phyloP scores from a whole-genome alignment of 2,797 vertebrate genomes.

The Danio jaintianensis region DNA sequence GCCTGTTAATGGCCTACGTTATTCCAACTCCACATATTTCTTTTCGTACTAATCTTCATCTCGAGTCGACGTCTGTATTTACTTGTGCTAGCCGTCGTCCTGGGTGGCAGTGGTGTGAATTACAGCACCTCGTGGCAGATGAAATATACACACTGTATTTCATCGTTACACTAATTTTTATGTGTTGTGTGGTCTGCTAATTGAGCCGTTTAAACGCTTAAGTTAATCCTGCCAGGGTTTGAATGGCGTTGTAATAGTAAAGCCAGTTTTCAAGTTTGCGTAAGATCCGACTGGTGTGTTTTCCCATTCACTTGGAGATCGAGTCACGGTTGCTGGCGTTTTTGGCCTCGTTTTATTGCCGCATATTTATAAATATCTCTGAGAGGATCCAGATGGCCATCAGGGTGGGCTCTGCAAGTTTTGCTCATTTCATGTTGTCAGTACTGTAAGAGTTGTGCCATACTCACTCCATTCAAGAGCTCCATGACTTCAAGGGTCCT shows the following conservation, averaged over 20 bases:
- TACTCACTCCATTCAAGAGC: background rate
- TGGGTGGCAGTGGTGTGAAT: slow-evolving; percentile 33
- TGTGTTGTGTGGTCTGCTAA: slow-evolving; percentile 8
- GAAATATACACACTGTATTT: slow-evolving; percentile 2
- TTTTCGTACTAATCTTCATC: slow-evolving; percentile 30
- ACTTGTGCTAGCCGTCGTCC: slow-evolving; percentile 36
- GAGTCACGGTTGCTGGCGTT: background rate
- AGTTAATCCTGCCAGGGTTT: background rate
- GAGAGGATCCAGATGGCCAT: slow-evolving; percentile 48
- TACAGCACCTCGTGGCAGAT: background rate
- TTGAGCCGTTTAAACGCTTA: background rate
- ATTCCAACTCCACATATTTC: slow-evolving; percentile 29
- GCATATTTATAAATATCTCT: slow-evolving; percentile 35
- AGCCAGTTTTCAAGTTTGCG: background rate
- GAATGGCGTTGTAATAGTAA: background rate
- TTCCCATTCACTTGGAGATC: background rate
- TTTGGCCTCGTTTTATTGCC: background rate
- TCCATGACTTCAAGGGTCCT: slow-evolving; percentile 4
- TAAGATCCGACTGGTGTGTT: slow-evolving; percentile 8
- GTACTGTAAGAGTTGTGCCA: slow-evolving; percentile 5
- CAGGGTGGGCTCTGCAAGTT: slow-evolving; percentile 41
- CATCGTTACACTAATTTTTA: background rate
- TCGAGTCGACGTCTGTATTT: slow-evolving; percentile 26
- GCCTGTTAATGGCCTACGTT: slow-evolving; percentile 17
- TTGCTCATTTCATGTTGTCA: slow-evolving; percentile 24